These are phyloP conservation scores for Hirtodrosophila alboralis DNA, from an alignment of 2,888 invertebrate species.

Conservation along the genomic window DNA sequence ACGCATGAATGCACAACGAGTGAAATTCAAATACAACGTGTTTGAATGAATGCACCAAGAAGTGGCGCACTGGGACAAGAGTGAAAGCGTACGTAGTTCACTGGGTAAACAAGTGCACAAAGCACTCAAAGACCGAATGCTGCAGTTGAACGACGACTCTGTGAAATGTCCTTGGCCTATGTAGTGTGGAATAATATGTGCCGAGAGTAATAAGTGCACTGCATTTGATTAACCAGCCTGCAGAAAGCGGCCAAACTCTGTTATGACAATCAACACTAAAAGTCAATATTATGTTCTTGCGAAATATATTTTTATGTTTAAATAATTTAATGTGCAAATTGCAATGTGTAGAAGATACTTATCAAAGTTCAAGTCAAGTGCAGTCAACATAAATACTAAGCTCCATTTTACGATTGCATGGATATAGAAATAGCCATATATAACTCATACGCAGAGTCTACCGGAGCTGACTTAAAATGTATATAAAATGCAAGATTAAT, in stretches of 20 bases:
- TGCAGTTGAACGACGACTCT: background rate
- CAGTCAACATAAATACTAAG: no score
- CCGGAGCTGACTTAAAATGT: constrained; percentile 4
- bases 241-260: background rate
- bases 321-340: background rate
- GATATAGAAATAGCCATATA: constrained; percentile 12
- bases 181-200: background rate
- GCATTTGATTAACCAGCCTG: constrained; percentile 24
- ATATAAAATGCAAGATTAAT: constrained; percentile 29
- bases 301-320: background rate
- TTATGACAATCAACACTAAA: constrained; percentile 31
- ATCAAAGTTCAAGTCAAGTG: no score
- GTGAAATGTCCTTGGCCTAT: constrained; percentile 25
- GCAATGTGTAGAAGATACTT: no score
- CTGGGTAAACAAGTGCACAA: constrained; percentile 47
- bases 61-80: constrained; percentile 39
- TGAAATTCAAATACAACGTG: constrained; percentile 49
- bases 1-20: constrained; percentile 49
- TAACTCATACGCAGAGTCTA: constrained; percentile 36
- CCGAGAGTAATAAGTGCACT: constrained; percentile 1
- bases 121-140: constrained; percentile 12
- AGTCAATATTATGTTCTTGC: background rate
- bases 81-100: constrained; percentile 49
- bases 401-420: no score
- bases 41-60: constrained; percentile 41